Percentiles rank a stretch among this genome's conserved stretches.
phyloP scores from a whole-genome alignment of 2,888 invertebrate genomes.

The Herminia tarsipennalis region DNA sequence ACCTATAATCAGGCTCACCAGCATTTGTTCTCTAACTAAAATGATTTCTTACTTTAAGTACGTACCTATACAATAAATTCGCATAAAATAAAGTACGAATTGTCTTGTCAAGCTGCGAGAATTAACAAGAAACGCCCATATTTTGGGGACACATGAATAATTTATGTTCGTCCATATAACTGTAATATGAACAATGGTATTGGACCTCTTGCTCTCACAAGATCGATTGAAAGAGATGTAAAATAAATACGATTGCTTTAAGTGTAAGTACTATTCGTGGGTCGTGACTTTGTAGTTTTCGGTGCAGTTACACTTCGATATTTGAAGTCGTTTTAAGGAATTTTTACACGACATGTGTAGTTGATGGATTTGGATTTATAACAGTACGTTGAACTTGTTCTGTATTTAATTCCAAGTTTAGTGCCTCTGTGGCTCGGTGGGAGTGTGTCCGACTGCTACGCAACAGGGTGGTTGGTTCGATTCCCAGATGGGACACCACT shows the following conservation, averaged over 20 bases:
- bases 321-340: constrained; percentile 1
- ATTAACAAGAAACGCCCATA: constrained; percentile 29
- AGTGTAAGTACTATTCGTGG: constrained; percentile 1
- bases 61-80: neutral
- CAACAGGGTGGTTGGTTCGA: no score
- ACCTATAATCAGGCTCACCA: no score
- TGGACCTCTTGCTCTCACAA: constrained; percentile 37
- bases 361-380: no score
- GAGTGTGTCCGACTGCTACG: no score
- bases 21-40: no score
- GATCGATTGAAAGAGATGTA: constrained; percentile 37
- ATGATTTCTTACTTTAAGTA: no score
- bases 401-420: no score
- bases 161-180: constrained; percentile 54
- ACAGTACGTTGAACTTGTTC: no score
- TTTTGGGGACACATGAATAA: constrained; percentile 56
- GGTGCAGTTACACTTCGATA: constrained; percentile 6
- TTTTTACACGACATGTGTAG: no score
- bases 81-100: constrained; percentile 8
- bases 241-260: constrained; percentile 23
- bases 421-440: no score
- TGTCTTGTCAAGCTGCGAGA: constrained; percentile 14
- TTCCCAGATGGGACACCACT: no score
- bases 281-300: constrained; percentile 29
- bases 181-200: constrained; percentile 53